Evolutionary conservation across 2,113 vertebrate species (phyloP).

Genomic region (Anoplopoma fimbria): DNA sequence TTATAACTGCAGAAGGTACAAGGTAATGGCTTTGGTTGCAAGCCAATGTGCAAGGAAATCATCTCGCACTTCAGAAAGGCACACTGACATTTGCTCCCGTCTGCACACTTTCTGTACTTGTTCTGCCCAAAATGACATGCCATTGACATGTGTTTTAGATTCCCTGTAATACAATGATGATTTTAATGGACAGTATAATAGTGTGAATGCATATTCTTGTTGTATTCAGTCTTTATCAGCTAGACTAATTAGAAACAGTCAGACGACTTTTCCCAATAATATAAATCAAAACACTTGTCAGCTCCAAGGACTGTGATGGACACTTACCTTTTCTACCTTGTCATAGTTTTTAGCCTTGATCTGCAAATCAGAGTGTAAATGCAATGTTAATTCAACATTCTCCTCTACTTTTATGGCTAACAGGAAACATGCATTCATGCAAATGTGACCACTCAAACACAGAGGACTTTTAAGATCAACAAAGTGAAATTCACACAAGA

Average conservation of each 20-base stretch:
- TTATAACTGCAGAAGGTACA: background rate
- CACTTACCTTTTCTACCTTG: slow-evolving; percentile 99
- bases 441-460: slow-evolving; percentile 40
- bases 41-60: background rate
- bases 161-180: background rate
- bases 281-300: background rate
- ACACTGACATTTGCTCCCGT: background rate
- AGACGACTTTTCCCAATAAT: no score
- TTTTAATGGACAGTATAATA: background rate
- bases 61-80: background rate
- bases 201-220: background rate
- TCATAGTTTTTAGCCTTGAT: slow-evolving; percentile 99
- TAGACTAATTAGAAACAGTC: background rate
- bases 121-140: background rate
- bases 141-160: background rate
- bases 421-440: slow-evolving; percentile 71
- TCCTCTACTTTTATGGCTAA: slow-evolving; percentile 21
- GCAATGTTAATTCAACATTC: slow-evolving; percentile 74
- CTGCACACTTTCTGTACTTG: background rate
- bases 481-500: slow-evolving; percentile 86
- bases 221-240: background rate
- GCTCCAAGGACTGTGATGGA: slow-evolving; percentile 13
- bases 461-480: slow-evolving; percentile 74
- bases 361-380: slow-evolving; percentile 91
- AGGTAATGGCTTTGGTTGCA: background rate